phyloP scores from a whole-genome alignment of 2,797 vertebrate species.

The Decapterus maruadsi region DNA sequence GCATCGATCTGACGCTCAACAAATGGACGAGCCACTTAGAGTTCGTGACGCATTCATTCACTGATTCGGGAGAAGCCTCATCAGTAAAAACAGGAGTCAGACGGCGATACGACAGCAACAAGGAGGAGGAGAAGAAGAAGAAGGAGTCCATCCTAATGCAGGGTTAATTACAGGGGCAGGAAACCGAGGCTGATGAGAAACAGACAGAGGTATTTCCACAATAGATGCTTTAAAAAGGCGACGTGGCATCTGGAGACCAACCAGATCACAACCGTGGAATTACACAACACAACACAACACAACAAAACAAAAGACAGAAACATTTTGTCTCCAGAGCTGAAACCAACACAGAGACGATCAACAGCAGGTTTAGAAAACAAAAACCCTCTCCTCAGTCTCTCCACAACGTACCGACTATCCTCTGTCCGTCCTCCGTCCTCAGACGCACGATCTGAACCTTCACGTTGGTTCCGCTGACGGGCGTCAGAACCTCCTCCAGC shows the following conservation, averaged over 20 bases:
- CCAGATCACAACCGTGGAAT: too few species aligned
- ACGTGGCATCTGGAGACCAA: too few species aligned
- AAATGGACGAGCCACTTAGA: background rate
- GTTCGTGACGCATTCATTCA: background rate
- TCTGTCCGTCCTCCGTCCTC: slow-evolving; percentile 95
- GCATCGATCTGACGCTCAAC: background rate
- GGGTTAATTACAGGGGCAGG: background rate
- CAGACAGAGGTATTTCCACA: too few species aligned
- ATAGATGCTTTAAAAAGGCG: too few species aligned
- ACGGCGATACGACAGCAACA: background rate
- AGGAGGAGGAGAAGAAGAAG: too few species aligned
- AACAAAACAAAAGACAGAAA: too few species aligned
- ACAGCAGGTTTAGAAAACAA: too few species aligned
- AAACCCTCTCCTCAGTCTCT: too few species aligned
- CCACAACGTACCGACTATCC: slow-evolving; percentile 94
- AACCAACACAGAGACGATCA: too few species aligned
- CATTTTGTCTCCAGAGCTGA: too few species aligned
- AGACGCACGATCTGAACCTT: slow-evolving; percentile 99
- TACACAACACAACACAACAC: too few species aligned
- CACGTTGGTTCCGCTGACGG: slow-evolving; percentile 95
- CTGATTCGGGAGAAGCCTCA: background rate
- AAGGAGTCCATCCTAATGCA: background rate
- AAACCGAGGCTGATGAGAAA: background rate
- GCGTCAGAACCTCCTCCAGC: slow-evolving; percentile 95
- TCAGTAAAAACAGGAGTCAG: background rate